These are phyloP conservation scores for Struthidea cinerea DNA, from an alignment of 2,113 vertebrate genomes.

Conservation along the genomic window DNA sequence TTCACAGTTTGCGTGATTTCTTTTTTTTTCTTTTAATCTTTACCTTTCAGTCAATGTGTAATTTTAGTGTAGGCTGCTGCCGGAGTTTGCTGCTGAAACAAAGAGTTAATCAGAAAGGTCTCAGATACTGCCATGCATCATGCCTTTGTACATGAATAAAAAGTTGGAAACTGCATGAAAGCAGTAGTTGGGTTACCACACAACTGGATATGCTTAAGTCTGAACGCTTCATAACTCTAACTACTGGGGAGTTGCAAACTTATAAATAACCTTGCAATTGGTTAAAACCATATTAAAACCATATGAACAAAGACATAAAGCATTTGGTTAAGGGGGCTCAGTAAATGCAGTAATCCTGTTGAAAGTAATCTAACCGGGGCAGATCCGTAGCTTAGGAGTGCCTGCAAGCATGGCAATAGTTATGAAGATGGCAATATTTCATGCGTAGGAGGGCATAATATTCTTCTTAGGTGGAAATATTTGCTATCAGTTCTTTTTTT, in stretches of 20 bases:
- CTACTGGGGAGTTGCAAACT: conserved; percentile 87
- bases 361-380: conserved; percentile 69
- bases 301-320: conserved; percentile 81
- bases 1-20: neutral
- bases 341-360: conserved; percentile 70
- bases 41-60: neutral
- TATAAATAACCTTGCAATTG: conserved; percentile 96
- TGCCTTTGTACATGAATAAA: conserved; percentile 70
- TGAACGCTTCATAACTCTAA: conserved; percentile 89
- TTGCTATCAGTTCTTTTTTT: neutral
- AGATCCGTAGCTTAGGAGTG: conserved; percentile 43
- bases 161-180: conserved; percentile 84
- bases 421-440: neutral
- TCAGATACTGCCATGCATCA: conserved; percentile 66
- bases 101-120: conserved; percentile 70
- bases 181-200: conserved; percentile 81
- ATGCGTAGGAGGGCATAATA: neutral
- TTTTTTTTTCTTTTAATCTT: neutral
- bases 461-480: neutral
- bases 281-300: conserved; percentile 91
- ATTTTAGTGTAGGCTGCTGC: conserved; percentile 34
- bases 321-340: conserved; percentile 71
- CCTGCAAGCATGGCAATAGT: conserved; percentile 11
- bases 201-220: conserved; percentile 91
- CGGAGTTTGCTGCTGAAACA: conserved; percentile 50